Base-by-base conservation (phyloP, 2,888 invertebrate species). In the Sarcophaga rosellei region DNA sequence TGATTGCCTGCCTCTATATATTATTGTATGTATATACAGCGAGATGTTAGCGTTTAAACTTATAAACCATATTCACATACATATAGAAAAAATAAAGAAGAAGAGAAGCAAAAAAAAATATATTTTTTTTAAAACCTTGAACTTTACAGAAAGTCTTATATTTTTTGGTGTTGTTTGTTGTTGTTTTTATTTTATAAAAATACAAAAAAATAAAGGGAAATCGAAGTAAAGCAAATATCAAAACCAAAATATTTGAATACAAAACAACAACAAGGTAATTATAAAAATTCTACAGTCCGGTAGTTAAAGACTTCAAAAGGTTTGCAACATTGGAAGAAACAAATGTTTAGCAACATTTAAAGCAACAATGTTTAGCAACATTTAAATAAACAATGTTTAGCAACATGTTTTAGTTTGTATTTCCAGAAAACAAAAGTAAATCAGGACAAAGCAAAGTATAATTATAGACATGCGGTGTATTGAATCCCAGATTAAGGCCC, bases 71-170 rank as follows among this genome's bases (percentile, higher is more conserved):
- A 53, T 53, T 47, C 11, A 47, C n/a, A 69, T 10, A 20, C 20
- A 61, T 3, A n/a, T 4, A 20, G 1, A 61, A 11, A n/a, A 61
- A 1, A 61, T n/a, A 61, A 72, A 76, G 35, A 77, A 72, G 66
- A 82, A 66, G 81, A 69, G 65, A 44, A 12, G 12, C 47, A 35
- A 65, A 81, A 70, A 74, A 66, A 62, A 11, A 44, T 21, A n/a
- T 10, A 53, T 61, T 61, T 72, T 45, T 21, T 59, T n/a, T 81
- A 66, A 81, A 81, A 84, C 84, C 86, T 86, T 86, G 86, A 86
- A 86, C 86, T 84, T 86, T 84, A 84, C 78, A 86, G 81, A 69
- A 84, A 69, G 69, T 77, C 73, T 69, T 74, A 61, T 63, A 57
- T 68, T 68, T 74, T 78, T 74, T 65, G 69, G 53, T 35, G 70